These are phyloP conservation scores for Standfussiana lucernea DNA, from an alignment of 2,888 invertebrate species.

Conservation along the genomic window DNA sequence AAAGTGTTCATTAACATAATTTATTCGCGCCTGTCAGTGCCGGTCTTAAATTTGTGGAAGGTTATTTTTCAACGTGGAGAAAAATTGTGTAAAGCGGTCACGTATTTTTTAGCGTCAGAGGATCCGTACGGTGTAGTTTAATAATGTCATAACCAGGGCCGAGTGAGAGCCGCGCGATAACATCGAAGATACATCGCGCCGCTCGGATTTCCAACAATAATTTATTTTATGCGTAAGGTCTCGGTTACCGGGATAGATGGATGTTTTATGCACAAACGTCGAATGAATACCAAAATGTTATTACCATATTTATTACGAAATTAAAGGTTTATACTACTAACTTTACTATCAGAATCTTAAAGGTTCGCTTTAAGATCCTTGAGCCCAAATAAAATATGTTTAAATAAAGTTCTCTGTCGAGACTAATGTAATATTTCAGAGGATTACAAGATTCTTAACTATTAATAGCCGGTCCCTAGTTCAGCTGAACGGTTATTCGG, in stretches of 20 bases:
- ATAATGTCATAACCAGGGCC: slow-evolving; percentile 87
- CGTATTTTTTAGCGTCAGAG: slow-evolving; percentile 88
- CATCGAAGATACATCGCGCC: slow-evolving; percentile 82
- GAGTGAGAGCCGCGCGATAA: slow-evolving; percentile 78
- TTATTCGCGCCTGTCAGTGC: slow-evolving; percentile 89
- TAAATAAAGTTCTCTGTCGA: slow-evolving; percentile 14
- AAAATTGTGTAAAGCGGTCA: slow-evolving; percentile 87
- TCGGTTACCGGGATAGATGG: slow-evolving; percentile 75
- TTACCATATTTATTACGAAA: slow-evolving; percentile 70
- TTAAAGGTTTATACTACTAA: slow-evolving; percentile 23
- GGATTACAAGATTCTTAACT: slow-evolving; percentile 56
- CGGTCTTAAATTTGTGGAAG: slow-evolving; percentile 88
- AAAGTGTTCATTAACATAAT: slow-evolving; percentile 90
- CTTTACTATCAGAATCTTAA: neutral
- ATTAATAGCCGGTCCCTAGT: slow-evolving; percentile 55
- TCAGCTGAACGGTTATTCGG: slow-evolving; percentile 44
- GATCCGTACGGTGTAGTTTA: slow-evolving; percentile 83
- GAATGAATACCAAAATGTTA: slow-evolving; percentile 78
- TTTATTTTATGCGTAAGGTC: slow-evolving; percentile 85
- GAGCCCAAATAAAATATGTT: slow-evolving; percentile 17
- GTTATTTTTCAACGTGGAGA: slow-evolving; percentile 85
- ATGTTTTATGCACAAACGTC: slow-evolving; percentile 80
- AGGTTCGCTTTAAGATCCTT: neutral
- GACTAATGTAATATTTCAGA: slow-evolving; percentile 49
- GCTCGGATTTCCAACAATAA: slow-evolving; percentile 83